Base-by-base conservation (phyloP, 2,888 invertebrate genomes). In the Poecilus cupreus region DNA sequence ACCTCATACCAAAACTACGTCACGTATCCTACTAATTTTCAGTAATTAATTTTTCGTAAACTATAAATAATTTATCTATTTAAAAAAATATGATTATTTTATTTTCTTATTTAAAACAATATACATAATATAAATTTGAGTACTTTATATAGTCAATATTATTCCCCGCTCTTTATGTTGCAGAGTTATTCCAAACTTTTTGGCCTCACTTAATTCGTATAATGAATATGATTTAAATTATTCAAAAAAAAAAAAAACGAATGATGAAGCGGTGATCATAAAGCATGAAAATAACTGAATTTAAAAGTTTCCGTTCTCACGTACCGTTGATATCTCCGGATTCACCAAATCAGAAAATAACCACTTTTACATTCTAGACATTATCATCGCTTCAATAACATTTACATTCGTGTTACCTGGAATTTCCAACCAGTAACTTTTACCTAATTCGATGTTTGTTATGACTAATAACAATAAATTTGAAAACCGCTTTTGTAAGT, bases 281-380 rank as follows among this genome's bases (percentile, higher is more conserved):
- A 26, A 60, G 32, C 60, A 26, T 26, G 32, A 60, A 60, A 60
- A 60, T 26, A 60, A 24, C 18, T 11, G 26, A 6, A 54, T 26
- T 26, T 72, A 20, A 32, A 70, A 22, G 72, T 72, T 46, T 24
- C 72, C 32, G 43, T 43, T 72, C 43, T 72, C 43, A 72, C 49
- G 72, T 43, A 72, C 22, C 43, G 49, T 46, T 72, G n/a, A 46
- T 11, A 46, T 72, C 72, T 72, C 72, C 24, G 13, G 10, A 72
- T 22, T 13, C 24, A 13, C 13, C 32, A 26, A 22, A 22, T 54
- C 54, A 54, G 54, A 54, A 54, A 54, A 22, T 22, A 43, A 43
- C 43, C 3, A 43, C 13, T 43, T 0, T 43, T 43, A 43, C 13
- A 43, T 43, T 43, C 13, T 43, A 11, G 3, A 43, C 43, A 43